These are phyloP conservation scores for Balearica regulorum DNA, from an alignment of 2,797 vertebrate genomes.

Conservation along the genomic window DNA sequence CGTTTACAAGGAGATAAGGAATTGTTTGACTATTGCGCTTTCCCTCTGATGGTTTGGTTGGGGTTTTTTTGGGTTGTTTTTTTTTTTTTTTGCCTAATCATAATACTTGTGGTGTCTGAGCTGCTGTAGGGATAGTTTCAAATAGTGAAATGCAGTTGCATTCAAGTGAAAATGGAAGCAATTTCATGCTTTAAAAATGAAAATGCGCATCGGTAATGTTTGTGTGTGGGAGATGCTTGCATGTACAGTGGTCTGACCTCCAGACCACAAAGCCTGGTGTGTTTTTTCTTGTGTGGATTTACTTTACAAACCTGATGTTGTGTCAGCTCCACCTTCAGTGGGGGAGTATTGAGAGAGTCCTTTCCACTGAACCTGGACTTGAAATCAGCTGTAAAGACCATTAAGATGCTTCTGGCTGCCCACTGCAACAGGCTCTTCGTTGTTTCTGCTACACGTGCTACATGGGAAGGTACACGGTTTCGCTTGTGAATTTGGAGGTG, in stretches of 20 bases:
- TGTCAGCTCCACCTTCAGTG: not conserved
- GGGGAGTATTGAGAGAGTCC: not conserved
- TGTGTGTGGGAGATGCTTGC: not conserved
- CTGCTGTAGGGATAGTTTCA: not conserved
- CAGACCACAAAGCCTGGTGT: not conserved
- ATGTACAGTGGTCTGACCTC: not conserved
- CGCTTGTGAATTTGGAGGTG: not conserved
- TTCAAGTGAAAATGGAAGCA: not conserved
- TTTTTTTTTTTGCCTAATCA: not conserved
- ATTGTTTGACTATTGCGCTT: not conserved
- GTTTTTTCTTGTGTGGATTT: not conserved
- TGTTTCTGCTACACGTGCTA: not conserved
- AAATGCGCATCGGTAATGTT: rapidly evolving
- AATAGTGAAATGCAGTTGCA: not conserved
- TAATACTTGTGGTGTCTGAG: not conserved
- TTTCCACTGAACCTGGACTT: not conserved
- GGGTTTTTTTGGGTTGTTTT: no score
- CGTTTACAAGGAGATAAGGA: not conserved
- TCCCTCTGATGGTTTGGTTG: not conserved
- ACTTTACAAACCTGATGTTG: not conserved
- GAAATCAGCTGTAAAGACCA: not conserved
- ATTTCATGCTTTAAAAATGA: not conserved
- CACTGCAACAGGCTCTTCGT: not conserved
- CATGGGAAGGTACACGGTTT: rapidly evolving
- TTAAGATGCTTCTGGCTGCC: not conserved